Percentiles rank a stretch among this genome's conserved stretches.
Evolutionary conservation across 2,797 vertebrate species (phyloP).

Genomic region (Lepilemur ruficaudatus): DNA sequence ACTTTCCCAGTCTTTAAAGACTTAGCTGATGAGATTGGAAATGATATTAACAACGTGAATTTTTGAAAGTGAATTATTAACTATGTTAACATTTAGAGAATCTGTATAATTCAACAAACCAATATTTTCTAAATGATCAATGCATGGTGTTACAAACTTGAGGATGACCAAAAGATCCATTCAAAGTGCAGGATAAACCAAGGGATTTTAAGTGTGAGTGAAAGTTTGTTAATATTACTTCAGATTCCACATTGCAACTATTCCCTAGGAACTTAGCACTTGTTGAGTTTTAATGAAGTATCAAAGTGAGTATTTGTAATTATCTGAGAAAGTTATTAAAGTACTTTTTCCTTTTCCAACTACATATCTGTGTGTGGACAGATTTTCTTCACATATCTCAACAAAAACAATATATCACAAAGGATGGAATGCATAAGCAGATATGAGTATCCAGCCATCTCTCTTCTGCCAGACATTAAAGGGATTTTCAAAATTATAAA

Average conservation of each 20-base stretch:
- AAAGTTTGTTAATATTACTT: not conserved
- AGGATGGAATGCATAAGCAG: not conserved
- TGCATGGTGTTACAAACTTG: not conserved
- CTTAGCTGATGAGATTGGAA: not conserved
- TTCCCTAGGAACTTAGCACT: not conserved
- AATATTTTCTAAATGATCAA: not conserved
- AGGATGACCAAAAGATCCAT: not conserved
- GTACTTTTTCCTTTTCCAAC: not conserved
- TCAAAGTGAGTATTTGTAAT: not conserved
- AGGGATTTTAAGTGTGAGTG: not conserved
- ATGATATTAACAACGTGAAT: not conserved
- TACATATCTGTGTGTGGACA: too few species aligned
- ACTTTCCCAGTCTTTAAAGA: not conserved
- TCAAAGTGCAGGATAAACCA: too few species aligned
- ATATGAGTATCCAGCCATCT: not conserved
- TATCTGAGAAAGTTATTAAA: not conserved
- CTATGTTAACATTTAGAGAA: not conserved
- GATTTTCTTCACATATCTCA: not conserved
- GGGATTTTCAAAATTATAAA: not conserved
- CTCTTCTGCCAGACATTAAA: not conserved
- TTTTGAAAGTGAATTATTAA: not conserved
- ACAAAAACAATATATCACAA: not conserved
- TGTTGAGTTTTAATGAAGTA: not conserved
- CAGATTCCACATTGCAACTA: not conserved
- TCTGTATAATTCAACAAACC: not conserved